Base-by-base conservation (phyloP, 2,888 invertebrate genomes). In the Copidosoma aretas region DNA sequence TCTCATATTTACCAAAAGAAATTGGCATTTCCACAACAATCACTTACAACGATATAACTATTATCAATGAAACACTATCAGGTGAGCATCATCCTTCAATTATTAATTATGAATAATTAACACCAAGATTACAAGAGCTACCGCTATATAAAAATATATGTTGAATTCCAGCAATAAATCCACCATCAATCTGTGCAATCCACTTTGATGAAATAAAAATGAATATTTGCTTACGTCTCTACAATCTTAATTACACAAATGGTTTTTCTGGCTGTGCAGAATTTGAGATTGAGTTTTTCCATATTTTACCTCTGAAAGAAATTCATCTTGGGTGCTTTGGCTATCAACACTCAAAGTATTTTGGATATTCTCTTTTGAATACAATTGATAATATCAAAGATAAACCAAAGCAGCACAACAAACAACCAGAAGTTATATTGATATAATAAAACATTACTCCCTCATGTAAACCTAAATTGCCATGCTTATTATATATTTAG, bases 221-320 rank as follows among this genome's bases (percentile, higher is more conserved):
- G 15, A 73, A 75, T 52, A 46, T 78, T 41, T 82, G 82, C 58
- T 51, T 81, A 39, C 73, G 71, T 54, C 65, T 82, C 1, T 78
- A 79, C 70, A 75, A 82, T 60, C 67, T 82, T 24, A 71, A 75
- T 15, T 67, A 63, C 0, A 41, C 60, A 0, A 65, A 75, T 19
- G 70, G 73, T 58, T 74, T 80, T 49, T 77, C 77, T 71, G 77
- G 75, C 0, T 82, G 81, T 69, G 74, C 73, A 1, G 75, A 76
- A 61, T 61, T 78, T 8, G 74, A 75, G 52, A 14, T 71, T 2
- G 1, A 15, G 1, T 64, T 71, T 46, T 64, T 67, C 39, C 12
- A 56, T 4, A 1, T 71, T 17, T 0, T 71, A 4, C 87, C 91
- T 75, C 87, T 95, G 64, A 88, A 90, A 74, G 84, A 87, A 80